These are phyloP conservation scores for Drosophila littoralis DNA, from an alignment of 1,140 invertebrate genomes.

Conservation along the genomic window DNA sequence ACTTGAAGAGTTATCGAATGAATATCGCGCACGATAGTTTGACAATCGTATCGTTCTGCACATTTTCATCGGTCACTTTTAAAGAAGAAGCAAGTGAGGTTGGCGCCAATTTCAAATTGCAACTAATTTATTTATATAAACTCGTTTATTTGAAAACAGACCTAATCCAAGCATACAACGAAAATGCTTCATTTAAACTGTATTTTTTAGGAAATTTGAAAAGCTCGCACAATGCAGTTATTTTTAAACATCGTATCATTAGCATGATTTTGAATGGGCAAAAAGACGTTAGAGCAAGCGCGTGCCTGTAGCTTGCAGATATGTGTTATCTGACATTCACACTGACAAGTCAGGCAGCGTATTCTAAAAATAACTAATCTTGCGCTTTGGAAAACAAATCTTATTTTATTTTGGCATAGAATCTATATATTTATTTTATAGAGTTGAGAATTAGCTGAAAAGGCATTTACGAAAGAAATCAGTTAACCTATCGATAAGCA, in stretches of 20 bases:
- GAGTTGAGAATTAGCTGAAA: not conserved
- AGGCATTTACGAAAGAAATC: not conserved
- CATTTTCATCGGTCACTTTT: not conserved
- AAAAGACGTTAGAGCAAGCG: not conserved
- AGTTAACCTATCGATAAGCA: conserved; percentile 11
- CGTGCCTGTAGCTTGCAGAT: not conserved
- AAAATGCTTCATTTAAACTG: not conserved
- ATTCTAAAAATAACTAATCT: not conserved
- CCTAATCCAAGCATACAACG: too few species aligned
- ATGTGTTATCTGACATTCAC: not conserved
- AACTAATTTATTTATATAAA: not conserved
- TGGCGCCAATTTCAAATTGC: not conserved
- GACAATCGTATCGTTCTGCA: not conserved
- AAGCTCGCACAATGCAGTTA: not conserved
- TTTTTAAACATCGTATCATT: too few species aligned
- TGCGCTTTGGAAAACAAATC: not conserved
- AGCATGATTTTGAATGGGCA: not conserved
- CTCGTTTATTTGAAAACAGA: too few species aligned
- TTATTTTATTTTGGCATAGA: not conserved
- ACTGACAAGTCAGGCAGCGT: not conserved
- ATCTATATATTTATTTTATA: not conserved
- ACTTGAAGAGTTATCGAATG: not conserved
- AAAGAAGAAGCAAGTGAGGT: too few species aligned
- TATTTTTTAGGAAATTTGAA: not conserved
- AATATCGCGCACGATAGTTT: not conserved